Conservation (phyloP, 2,113 vertebrate species). For the Jacana jacana region DNA sequence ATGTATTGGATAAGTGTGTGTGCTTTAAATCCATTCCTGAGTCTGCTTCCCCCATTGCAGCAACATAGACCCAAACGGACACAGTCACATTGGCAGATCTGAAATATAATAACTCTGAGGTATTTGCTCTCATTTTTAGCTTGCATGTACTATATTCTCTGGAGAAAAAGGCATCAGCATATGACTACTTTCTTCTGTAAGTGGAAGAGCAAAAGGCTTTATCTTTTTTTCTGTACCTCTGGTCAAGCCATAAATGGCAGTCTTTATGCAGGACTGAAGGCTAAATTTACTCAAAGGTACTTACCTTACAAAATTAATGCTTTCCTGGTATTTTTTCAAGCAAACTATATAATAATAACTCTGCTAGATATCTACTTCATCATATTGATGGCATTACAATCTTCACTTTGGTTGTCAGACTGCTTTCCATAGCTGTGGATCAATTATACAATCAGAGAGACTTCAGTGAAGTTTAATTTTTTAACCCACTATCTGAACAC, state of each 20-base stretch:
- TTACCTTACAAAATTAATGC: neutral
- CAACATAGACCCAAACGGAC: neutral
- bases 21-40: neutral
- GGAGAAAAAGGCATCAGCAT: neutral
- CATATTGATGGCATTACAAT: neutral
- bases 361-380: neutral
- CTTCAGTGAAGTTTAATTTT: neutral
- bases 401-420: neutral
- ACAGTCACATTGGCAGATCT: neutral
- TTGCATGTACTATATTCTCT: neutral
- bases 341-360: neutral
- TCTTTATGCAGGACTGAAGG: neutral
- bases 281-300: neutral
- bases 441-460: neutral
- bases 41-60: neutral
- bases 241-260: neutral
- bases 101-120: neutral
- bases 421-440: neutral
- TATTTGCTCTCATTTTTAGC: neutral
- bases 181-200: neutral
- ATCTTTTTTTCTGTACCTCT: neutral
- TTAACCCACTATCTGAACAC: neutral
- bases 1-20: neutral
- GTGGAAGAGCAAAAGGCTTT: neutral
- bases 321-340: neutral